These are phyloP conservation scores for Catalaphyllia jardinei DNA, from an alignment of 64 coral and sea anemone species.

Conservation along the genomic window DNA sequence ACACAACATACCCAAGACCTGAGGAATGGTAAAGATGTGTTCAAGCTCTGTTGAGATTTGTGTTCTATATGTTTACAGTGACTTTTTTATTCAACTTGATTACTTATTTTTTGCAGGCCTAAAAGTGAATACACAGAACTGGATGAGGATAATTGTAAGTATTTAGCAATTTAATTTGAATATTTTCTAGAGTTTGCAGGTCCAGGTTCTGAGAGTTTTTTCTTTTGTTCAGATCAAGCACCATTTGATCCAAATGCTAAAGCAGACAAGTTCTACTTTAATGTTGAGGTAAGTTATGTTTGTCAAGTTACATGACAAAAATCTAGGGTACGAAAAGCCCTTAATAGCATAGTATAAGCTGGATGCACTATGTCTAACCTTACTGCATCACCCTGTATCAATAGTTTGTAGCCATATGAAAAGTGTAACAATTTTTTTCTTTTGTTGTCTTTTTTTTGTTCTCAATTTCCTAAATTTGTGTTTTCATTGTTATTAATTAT, in stretches of 20 bases:
- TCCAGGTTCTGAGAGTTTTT: not conserved
- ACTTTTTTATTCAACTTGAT: not conserved
- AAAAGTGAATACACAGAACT: constrained; percentile 94
- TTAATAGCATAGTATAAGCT: too few species aligned
- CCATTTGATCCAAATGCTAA: constrained; percentile 97
- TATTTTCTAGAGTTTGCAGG: too few species aligned
- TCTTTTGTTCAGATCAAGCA: constrained; percentile 85
- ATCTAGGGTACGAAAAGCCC: too few species aligned
- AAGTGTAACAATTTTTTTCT: too few species aligned
- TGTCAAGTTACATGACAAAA: too few species aligned
- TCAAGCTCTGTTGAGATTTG: too few species aligned
- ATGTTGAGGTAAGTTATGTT: constrained; percentile 79
- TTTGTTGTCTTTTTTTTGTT: too few species aligned
- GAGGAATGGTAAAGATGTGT: constrained; percentile 83
- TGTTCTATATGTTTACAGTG: not conserved
- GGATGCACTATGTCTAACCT: too few species aligned
- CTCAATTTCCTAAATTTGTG: too few species aligned
- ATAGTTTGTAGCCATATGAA: too few species aligned
- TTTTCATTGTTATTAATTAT: too few species aligned
- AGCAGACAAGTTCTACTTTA: constrained; percentile 96
- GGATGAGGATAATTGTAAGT: constrained; percentile 46
- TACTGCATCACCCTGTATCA: not conserved
- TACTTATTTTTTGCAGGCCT: constrained; percentile 50
- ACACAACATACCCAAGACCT: constrained; percentile 92
- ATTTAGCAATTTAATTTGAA: not conserved